A percentile compares a stretch with the other conserved stretches of the same genome.
Conservation (phyloP, 2,888 invertebrate genomes). For the Trachelus tabidus region DNA sequence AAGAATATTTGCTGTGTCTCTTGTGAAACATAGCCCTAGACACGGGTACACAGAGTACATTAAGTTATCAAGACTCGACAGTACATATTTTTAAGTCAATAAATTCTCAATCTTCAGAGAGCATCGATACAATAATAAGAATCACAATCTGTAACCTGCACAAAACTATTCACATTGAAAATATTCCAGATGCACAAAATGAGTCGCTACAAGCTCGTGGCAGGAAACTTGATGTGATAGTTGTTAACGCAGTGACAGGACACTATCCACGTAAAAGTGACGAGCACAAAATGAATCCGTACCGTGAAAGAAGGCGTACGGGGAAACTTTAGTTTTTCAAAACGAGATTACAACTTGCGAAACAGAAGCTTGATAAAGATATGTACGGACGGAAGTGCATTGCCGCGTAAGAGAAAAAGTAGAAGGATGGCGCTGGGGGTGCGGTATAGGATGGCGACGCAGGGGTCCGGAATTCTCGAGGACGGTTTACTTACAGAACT, state of each 20-base stretch:
- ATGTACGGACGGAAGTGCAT: conserved; percentile 44
- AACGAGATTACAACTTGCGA: neutral
- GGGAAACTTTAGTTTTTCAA: neutral
- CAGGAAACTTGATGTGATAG: neutral
- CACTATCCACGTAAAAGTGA: neutral
- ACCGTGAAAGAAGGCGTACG: neutral
- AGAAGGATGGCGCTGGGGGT: conserved; percentile 13
- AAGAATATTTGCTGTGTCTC: neutral
- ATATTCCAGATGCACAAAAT: neutral
- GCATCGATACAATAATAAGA: neutral
- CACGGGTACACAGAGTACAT: neutral
- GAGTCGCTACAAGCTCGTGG: neutral
- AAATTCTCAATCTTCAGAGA: neutral
- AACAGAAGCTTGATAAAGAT: neutral
- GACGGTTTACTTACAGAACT: conserved; percentile 51
- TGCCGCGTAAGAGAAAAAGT: conserved; percentile 25
- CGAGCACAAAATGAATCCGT: neutral
- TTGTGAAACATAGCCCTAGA: neutral
- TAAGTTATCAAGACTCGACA: neutral
- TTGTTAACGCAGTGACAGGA: neutral
- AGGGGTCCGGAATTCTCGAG: conserved; percentile 44
- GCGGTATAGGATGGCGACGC: conserved; percentile 42
- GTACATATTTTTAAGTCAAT: neutral
- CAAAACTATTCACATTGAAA: neutral
- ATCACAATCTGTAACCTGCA: neutral